Evolutionary conservation across 2,888 invertebrate genomes (phyloP).

Genomic region (Oscheius onirici): DNA sequence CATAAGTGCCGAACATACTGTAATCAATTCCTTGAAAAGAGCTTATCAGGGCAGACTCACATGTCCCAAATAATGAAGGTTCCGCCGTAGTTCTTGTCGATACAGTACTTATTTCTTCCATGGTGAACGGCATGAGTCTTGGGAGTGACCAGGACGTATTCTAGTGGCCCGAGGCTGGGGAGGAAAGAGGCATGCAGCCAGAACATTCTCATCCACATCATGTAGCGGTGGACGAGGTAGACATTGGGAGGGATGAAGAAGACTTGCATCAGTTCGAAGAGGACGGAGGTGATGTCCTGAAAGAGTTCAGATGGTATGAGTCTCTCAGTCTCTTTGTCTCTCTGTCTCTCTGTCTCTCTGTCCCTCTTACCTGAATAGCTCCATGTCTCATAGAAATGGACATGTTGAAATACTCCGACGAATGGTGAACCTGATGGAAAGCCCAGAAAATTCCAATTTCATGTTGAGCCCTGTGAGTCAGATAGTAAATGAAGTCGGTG

Average conservation of each 20-base stretch:
- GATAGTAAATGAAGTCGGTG: slow-evolving; percentile 22
- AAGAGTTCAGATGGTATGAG: too few species aligned
- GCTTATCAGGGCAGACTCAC: slow-evolving; percentile 1
- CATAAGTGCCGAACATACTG: slow-evolving; percentile 76
- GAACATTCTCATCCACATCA: slow-evolving; percentile 88
- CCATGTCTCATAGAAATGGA: slow-evolving; percentile 85
- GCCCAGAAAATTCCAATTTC: slow-evolving; percentile 85
- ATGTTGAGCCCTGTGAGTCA: slow-evolving; percentile 20
- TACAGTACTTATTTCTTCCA: slow-evolving; percentile 73
- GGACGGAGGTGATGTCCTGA: slow-evolving; percentile 51
- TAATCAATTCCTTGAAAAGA: neutral
- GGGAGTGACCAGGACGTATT: slow-evolving; percentile 86
- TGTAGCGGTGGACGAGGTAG: slow-evolving; percentile 84
- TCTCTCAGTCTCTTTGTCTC: too few species aligned
- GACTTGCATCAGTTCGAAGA: slow-evolving; percentile 76
- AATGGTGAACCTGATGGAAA: slow-evolving; percentile 88
- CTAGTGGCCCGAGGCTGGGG: slow-evolving; percentile 83
- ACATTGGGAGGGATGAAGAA: slow-evolving; percentile 80
- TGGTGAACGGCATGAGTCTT: slow-evolving; percentile 82
- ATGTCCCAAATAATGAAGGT: slow-evolving; percentile 82
- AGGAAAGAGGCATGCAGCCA: slow-evolving; percentile 87
- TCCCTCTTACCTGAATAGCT: slow-evolving; percentile 64
- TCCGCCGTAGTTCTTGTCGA: neutral
- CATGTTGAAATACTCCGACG: slow-evolving; percentile 87
- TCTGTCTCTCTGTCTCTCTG: too few species aligned